Base-by-base conservation (phyloP, 2,888 invertebrate species). In the Cepaea hortensis region DNA sequence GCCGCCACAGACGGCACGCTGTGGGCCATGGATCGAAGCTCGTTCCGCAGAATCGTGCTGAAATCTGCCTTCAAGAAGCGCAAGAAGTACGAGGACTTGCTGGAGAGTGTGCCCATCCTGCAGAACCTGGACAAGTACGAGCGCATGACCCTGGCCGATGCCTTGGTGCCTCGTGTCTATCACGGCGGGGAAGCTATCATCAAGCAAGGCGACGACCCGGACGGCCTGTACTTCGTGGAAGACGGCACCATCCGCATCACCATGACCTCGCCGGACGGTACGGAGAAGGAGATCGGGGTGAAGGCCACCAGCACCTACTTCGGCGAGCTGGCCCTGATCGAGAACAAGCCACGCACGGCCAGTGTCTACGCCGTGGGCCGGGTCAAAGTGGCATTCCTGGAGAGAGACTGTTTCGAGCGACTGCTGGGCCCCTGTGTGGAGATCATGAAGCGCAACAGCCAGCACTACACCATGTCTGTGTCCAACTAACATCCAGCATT, bases 361-460 rank as follows among this genome's bases (percentile, higher is more conserved):
- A 95, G 94, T 76, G 95, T 95, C n/a, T 95, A 94, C 90, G 97
- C 98, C 89, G 96, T 96, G 88, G 97, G 97, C 89, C 96, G 97
- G 93, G 97, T 98, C 89, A 98, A 97, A 96, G 96, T 97, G 92
- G 99, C 98, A 95, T 99, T 98, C 96, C 96, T 99, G 95, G 98
- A 99, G 95, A 97, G 98, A 94, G 97, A 98, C 94, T 98, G 98
- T 88, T 99, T 99, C 95, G 99, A 99, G 95, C 97, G 99, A 88
- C 96, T 99, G 90, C 96, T 99, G 91, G 99, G 99, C 76, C 98
- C 98, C 81, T 99, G 99, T 95, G 98, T 99, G 97, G 97, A 98
- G 95, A 96, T 99, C 85, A 98, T 99, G 98, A 98, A 98, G 95
- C 96, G 98, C 93, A 94, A 93, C 85, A 94, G 93, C 68, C 91